A percentile compares a stretch with the other conserved stretches of the same genome.
These are phyloP conservation scores for Noctua janthe DNA, from an alignment of 2,888 invertebrate genomes.

Conservation along the genomic window DNA sequence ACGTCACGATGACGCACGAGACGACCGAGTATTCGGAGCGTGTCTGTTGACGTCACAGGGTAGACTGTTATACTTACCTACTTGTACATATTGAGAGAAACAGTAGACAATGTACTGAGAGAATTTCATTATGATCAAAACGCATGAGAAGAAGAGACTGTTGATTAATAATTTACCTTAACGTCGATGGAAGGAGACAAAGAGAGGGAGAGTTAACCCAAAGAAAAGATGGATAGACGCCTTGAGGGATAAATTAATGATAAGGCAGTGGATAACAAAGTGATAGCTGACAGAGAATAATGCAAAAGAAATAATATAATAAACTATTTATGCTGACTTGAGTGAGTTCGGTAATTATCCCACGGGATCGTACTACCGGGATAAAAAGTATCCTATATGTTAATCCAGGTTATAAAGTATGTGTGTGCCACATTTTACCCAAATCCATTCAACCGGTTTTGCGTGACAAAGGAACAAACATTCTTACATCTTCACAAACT, in stretches of 20 bases:
- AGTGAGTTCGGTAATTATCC: no score
- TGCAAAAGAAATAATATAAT: background rate
- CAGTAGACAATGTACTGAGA: background rate
- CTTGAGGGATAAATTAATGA: background rate
- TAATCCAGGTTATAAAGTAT: no score
- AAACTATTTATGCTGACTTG: no score
- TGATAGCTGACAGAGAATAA: background rate
- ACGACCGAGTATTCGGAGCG: slow-evolving; percentile 74
- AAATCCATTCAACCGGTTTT: no score
- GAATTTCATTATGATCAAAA: background rate
- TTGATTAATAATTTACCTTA: background rate
- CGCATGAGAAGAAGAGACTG: background rate
- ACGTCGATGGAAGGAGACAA: background rate
- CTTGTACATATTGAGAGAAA: background rate
- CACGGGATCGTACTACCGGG: no score
- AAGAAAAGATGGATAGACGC: background rate
- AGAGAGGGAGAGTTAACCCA: background rate
- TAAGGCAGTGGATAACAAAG: background rate
- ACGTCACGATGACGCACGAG: slow-evolving; percentile 83
- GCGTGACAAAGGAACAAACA: no score
- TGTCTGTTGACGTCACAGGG: slow-evolving; percentile 81
- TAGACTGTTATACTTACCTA: slow-evolving; percentile 13
- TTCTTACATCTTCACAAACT: no score
- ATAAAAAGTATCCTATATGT: no score
- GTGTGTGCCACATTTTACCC: no score